These are phyloP conservation scores for Syrista parreyssii DNA, from an alignment of 2,888 invertebrate species.

Conservation along the genomic window DNA sequence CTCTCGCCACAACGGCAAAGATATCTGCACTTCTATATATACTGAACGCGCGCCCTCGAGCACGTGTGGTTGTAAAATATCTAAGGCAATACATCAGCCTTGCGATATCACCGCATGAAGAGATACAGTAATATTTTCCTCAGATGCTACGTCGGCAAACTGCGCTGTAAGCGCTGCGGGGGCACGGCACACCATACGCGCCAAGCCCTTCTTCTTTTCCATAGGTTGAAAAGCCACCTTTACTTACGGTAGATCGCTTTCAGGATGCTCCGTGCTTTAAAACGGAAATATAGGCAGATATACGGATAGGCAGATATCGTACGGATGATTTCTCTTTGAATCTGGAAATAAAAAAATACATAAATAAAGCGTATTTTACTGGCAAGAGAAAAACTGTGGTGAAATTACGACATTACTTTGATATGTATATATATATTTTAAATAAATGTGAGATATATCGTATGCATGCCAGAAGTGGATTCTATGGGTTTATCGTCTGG, in stretches of 20 bases:
- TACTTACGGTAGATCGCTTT: not conserved
- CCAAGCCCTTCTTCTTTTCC: constrained; percentile 22
- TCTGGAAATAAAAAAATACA: not conserved
- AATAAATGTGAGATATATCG: not conserved
- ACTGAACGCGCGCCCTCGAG: constrained; percentile 26
- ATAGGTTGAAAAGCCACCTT: not conserved
- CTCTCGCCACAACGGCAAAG: constrained; percentile 15
- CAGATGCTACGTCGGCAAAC: constrained; percentile 37
- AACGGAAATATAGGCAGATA: not conserved
- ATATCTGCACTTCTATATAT: constrained; percentile 35
- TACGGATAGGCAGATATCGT: not conserved
- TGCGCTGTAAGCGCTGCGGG: constrained; percentile 41
- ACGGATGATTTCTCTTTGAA: not conserved
- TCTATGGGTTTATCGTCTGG: not conserved
- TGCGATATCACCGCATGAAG: constrained; percentile 52
- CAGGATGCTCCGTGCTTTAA: not conserved
- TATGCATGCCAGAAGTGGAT: not conserved
- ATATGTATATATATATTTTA: not conserved
- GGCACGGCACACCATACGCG: constrained; percentile 23
- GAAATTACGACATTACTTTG: not conserved
- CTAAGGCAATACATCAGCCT: constrained; percentile 55
- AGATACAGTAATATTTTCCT: constrained; percentile 51
- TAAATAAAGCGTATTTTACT: not conserved
- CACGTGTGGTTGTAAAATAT: constrained; percentile 50
- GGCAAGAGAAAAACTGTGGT: not conserved